Percentiles rank a stretch among this genome's conserved stretches.
These are phyloP conservation scores for Synanthedon myopaeformis DNA, from an alignment of 2,888 invertebrate species.

Conservation along the genomic window DNA sequence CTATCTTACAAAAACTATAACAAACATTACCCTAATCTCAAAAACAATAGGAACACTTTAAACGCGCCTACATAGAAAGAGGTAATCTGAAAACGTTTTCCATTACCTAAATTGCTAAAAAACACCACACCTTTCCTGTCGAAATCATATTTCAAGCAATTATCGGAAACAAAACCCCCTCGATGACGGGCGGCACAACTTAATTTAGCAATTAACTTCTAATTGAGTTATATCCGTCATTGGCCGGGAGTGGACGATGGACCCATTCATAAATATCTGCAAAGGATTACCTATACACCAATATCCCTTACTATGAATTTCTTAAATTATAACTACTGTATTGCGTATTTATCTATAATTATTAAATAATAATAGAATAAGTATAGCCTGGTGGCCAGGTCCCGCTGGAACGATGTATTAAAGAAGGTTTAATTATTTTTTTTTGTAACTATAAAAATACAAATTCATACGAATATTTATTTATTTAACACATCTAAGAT, in stretches of 20 bases:
- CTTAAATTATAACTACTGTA: too few species aligned
- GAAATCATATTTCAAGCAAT: slow-evolving; percentile 58
- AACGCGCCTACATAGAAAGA: background rate
- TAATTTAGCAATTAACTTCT: slow-evolving; percentile 65
- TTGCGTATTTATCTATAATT: too few species aligned
- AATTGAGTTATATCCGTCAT: slow-evolving; percentile 65
- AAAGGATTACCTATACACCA: background rate
- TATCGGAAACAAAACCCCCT: slow-evolving; percentile 40
- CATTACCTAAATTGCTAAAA: slow-evolving; percentile 41
- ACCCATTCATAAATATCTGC: background rate
- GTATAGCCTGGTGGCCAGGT: too few species aligned
- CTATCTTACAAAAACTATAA: too few species aligned
- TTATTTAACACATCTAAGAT: too few species aligned
- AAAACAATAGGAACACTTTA: background rate
- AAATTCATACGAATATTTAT: too few species aligned
- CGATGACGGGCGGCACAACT: slow-evolving; percentile 43
- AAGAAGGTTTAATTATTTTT: too few species aligned
- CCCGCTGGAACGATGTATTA: too few species aligned
- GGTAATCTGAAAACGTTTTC: background rate
- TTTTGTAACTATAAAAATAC: too few species aligned
- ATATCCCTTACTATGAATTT: too few species aligned
- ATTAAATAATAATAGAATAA: too few species aligned
- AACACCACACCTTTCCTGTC: slow-evolving; percentile 40
- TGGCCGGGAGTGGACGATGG: slow-evolving; percentile 20
- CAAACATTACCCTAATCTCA: background rate